Evolutionary conservation across 1,140 invertebrate genomes (phyloP).

Genomic region (Sarcophaga bullata): DNA sequence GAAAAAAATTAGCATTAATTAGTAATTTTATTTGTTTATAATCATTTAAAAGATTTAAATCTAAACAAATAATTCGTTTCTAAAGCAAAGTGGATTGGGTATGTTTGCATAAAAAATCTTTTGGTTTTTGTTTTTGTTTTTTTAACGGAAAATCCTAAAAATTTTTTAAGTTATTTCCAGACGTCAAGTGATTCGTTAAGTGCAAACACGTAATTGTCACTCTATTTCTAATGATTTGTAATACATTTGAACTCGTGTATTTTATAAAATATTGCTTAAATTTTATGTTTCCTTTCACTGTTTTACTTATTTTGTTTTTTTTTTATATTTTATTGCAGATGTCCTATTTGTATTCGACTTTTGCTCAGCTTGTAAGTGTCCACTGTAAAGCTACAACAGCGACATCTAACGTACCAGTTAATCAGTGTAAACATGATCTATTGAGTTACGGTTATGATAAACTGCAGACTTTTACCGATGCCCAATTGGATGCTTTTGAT

Average conservation of each 20-base stretch:
- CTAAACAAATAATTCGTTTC: too few relatives aligned
- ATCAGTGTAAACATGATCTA: constrained; percentile 75
- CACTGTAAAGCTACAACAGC: constrained; percentile 70
- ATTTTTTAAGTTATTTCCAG: too few relatives aligned
- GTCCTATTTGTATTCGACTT: constrained; percentile 75
- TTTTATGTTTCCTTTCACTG: not conserved
- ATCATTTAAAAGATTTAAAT: too few relatives aligned
- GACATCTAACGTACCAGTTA: constrained; percentile 67
- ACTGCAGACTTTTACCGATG: constrained; percentile 73
- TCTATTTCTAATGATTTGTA: not conserved
- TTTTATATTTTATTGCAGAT: constrained; percentile 69
- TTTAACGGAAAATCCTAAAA: too few relatives aligned
- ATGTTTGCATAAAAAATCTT: too few relatives aligned
- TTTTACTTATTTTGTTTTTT: not conserved
- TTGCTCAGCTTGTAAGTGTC: constrained; percentile 74
- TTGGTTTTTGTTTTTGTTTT: too few relatives aligned
- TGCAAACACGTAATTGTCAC: not conserved
- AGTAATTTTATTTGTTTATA: too few relatives aligned
- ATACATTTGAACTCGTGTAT: not conserved
- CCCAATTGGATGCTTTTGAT: constrained; percentile 74
- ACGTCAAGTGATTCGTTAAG: not conserved
- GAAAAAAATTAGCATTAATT: too few relatives aligned
- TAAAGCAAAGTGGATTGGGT: too few relatives aligned
- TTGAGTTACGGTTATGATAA: constrained; percentile 73
- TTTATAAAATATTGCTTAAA: not conserved